These are phyloP conservation scores for Pogonophryne albipinna DNA, from an alignment of 2,797 vertebrate genomes.

Conservation along the genomic window DNA sequence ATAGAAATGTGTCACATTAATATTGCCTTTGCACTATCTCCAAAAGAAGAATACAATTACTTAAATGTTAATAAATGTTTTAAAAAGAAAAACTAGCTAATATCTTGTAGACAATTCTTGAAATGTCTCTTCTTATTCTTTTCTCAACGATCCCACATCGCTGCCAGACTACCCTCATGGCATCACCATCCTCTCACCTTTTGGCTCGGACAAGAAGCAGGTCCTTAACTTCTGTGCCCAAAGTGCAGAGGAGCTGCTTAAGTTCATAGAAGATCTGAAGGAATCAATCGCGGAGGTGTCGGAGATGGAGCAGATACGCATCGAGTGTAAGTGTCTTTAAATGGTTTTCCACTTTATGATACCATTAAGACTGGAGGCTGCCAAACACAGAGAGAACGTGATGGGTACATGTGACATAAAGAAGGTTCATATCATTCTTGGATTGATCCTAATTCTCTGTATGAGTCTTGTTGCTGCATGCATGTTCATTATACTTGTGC, in stretches of 20 bases:
- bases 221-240: constrained; percentile 96
- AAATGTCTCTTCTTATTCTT: not conserved
- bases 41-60: not conserved
- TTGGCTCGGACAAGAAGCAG: constrained; percentile 97
- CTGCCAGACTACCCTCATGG: constrained; percentile 94
- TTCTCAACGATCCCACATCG: constrained; percentile 1
- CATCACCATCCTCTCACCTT: constrained; percentile 95
- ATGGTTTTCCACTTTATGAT: not conserved
- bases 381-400: not conserved
- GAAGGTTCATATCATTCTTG: not conserved
- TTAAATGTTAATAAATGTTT: no score
- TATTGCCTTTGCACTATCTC: not conserved
- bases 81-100: not conserved
- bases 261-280: constrained; percentile 98
- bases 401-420: not conserved
- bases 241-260: constrained; percentile 96
- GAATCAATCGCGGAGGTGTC: constrained; percentile 98
- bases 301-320: constrained; percentile 98
- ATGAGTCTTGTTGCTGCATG: not conserved
- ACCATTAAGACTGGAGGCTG: not conserved
- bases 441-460: not conserved
- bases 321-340: constrained; percentile 91
- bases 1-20: not conserved
- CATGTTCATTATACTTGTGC: not conserved
- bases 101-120: not conserved